Conservation (phyloP, 1,140 invertebrate species). For the Cyphomyrmex costatus region DNA sequence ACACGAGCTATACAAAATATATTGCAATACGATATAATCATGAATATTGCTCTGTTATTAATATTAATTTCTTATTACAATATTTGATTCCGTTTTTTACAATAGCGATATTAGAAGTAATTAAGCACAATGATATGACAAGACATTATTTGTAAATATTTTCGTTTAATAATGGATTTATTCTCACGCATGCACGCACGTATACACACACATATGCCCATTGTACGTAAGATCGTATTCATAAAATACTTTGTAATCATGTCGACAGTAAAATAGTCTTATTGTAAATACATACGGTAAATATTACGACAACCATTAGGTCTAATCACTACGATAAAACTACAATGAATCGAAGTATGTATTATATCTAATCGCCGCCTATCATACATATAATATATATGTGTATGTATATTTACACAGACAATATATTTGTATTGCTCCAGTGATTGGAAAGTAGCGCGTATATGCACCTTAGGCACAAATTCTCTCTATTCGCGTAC, state of each 20-base stretch:
- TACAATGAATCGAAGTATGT: conserved; percentile 49
- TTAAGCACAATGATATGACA: conserved; percentile 59
- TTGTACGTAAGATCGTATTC: conserved; percentile 23
- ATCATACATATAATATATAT: conserved; percentile 28
- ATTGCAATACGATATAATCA: conserved; percentile 11
- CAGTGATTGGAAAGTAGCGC: conserved; percentile 48
- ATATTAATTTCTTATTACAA: conserved; percentile 33
- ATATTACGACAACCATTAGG: conserved; percentile 29
- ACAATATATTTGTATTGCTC: conserved; percentile 74
- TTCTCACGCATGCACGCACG: not conserved
- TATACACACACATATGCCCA: not conserved
- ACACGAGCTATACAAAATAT: conserved; percentile 28
- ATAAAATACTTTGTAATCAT: conserved; percentile 31
- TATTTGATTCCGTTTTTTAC: conserved; percentile 63
- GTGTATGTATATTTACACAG: not conserved
- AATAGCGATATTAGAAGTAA: conserved; percentile 23
- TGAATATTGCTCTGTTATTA: conserved; percentile 28
- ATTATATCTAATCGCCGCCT: conserved; percentile 58
- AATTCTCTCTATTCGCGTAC: conserved; percentile 36
- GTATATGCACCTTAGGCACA: conserved; percentile 70
- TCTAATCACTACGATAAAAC: conserved; percentile 9
- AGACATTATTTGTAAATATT: conserved; percentile 36
- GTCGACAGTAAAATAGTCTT: conserved; percentile 22
- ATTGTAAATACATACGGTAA: conserved; percentile 28
- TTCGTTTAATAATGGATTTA: conserved; percentile 23